Evolutionary conservation across 2,797 vertebrate genomes (phyloP).

Genomic region (Clarias laeviceps): DNA sequence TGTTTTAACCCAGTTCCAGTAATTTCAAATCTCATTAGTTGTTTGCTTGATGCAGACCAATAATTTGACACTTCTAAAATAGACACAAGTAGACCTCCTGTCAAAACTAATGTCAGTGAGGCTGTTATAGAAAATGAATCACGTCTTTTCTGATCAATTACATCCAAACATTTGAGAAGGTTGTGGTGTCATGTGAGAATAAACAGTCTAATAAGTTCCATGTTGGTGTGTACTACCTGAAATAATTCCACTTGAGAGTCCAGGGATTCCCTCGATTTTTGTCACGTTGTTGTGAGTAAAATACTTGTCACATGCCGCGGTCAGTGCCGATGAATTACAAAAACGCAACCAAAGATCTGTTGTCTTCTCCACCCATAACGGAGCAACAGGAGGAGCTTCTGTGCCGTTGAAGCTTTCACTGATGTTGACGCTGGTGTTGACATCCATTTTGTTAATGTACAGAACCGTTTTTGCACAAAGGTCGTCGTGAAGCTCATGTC

Average conservation of each 20-base stretch:
- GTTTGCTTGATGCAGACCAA: too few species aligned
- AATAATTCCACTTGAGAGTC: conserved; percentile 82
- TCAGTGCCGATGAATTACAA: conserved; percentile 74
- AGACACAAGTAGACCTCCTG: background rate
- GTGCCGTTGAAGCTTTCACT: conserved; percentile 58
- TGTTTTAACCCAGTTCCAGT: too few species aligned
- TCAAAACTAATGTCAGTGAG: background rate
- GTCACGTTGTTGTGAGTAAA: conserved; percentile 80
- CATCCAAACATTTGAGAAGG: background rate
- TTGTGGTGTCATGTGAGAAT: background rate
- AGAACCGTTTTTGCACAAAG: conserved; percentile 75
- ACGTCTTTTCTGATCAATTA: background rate
- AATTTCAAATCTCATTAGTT: too few species aligned
- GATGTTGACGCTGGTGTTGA: conserved; percentile 64
- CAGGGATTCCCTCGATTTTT: conserved; percentile 80
- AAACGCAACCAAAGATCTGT: conserved; percentile 80
- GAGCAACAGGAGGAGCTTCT: conserved; percentile 30
- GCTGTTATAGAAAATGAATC: too few species aligned
- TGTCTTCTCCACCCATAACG: conserved; percentile 54
- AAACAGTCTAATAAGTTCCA: background rate
- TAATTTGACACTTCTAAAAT: too few species aligned
- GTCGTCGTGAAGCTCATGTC: conserved; percentile 64
- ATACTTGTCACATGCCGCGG: conserved; percentile 81
- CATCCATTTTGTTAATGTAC: background rate
- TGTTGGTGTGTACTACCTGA: conserved; percentile 66